These are phyloP conservation scores for Halictus quadricinctus DNA, from an alignment of 2,888 invertebrate species.

Conservation along the genomic window DNA sequence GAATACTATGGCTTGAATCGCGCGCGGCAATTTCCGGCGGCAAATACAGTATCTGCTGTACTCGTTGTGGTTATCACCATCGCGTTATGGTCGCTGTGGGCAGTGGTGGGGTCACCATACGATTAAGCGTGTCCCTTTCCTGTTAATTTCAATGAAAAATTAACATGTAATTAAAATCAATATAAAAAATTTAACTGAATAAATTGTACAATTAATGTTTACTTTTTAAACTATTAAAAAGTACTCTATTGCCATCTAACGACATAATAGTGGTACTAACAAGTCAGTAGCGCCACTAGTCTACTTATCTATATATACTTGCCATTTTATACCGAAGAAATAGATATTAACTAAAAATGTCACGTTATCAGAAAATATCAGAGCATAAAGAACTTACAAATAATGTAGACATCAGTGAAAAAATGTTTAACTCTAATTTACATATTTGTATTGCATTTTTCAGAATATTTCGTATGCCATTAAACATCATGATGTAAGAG, in stretches of 20 bases:
- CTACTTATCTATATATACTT: not conserved
- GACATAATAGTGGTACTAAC: not conserved
- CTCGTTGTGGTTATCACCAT: no score
- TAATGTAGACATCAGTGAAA: not conserved
- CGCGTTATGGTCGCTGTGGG: no score
- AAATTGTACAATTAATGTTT: not conserved
- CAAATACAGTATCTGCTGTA: no score
- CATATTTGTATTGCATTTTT: not conserved
- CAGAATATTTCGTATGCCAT: not conserved
- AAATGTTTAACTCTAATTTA: not conserved
- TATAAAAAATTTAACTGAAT: not conserved
- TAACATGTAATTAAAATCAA: not conserved
- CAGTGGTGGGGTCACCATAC: no score
- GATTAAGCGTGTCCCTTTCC: not conserved
- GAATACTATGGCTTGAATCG: no score
- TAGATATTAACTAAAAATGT: not conserved
- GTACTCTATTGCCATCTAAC: not conserved
- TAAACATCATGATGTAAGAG: not conserved
- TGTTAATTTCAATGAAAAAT: not conserved
- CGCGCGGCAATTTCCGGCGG: no score
- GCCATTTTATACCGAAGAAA: not conserved
- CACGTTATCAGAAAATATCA: not conserved
- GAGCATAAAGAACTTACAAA: not conserved
- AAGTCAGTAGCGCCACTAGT: not conserved
- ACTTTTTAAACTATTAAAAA: not conserved